A percentile compares a stretch with the other conserved stretches of the same genome.
Evolutionary conservation across 2,113 vertebrate genomes (phyloP).

Genomic region (Cercocebus atys): DNA sequence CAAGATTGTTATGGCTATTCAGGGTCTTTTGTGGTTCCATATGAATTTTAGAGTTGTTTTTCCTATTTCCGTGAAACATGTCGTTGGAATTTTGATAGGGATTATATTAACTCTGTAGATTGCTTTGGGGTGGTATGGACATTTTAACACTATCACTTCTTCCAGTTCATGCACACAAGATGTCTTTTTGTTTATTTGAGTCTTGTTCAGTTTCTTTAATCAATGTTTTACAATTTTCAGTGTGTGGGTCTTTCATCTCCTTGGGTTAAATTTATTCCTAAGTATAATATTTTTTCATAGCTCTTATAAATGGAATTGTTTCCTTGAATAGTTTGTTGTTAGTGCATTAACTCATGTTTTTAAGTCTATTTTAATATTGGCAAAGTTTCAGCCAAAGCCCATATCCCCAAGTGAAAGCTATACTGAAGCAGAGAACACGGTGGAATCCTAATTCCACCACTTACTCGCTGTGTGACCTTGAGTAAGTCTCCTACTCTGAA

Average conservation of each 20-base stretch:
- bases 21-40: not conserved
- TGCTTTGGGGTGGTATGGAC: not conserved
- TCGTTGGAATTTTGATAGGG: not conserved
- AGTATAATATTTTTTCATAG: not conserved
- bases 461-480: too few species aligned
- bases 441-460: not conserved
- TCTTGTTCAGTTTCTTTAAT: not conserved
- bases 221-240: not conserved
- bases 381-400: not conserved
- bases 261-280: not conserved
- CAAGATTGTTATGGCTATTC: not conserved
- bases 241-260: not conserved
- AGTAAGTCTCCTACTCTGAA: not conserved
- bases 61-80: not conserved
- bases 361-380: not conserved
- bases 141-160: not conserved
- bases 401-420: not conserved
- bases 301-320: not conserved
- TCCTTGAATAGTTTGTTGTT: not conserved
- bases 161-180: not conserved
- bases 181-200: not conserved
- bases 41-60: not conserved
- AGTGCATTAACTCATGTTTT: not conserved
- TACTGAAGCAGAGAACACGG: not conserved
- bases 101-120: not conserved